A percentile compares a stretch with the other conserved stretches of the same genome.
Conservation (phyloP, 2,888 invertebrate genomes). For the Coecobrya sp. region DNA sequence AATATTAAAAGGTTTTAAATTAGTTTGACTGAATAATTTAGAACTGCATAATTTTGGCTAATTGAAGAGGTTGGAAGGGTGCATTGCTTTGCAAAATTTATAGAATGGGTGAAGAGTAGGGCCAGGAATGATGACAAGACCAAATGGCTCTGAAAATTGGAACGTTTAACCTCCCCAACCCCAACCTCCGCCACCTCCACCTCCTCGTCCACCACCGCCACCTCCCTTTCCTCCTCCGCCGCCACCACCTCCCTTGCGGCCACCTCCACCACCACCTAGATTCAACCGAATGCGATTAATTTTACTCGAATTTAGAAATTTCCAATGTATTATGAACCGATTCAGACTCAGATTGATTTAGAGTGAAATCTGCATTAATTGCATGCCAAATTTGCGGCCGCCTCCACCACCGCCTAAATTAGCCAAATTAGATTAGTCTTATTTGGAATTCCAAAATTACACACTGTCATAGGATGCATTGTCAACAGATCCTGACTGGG, state of each 20-base stretch:
- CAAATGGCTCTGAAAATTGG: neutral
- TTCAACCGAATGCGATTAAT: too few relatives aligned
- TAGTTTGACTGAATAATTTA: conserved; percentile 29
- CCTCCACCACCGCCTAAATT: too few relatives aligned
- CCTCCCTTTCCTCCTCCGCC: conserved; percentile 20
- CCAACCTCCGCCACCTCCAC: conserved; percentile 48
- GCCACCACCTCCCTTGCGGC: conserved; percentile 25
- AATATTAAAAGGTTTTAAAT: conserved; percentile 15
- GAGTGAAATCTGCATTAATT: too few relatives aligned
- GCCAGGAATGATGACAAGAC: neutral
- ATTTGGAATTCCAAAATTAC: too few relatives aligned
- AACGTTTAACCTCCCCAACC: conserved; percentile 55
- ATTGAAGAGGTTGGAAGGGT: neutral
- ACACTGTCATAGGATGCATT: too few relatives aligned
- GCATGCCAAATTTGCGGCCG: too few relatives aligned
- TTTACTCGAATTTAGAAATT: too few relatives aligned
- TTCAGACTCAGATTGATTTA: too few relatives aligned
- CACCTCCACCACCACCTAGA: conserved; percentile 49
- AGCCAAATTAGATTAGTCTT: too few relatives aligned
- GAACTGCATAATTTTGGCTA: conserved; percentile 7
- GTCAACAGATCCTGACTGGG: too few relatives aligned
- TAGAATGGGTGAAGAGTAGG: neutral
- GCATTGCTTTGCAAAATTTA: conserved; percentile 7
- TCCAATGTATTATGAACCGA: too few relatives aligned
- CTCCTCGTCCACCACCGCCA: conserved; percentile 14